Evolutionary conservation across 2,888 invertebrate species (phyloP).

Genomic region (Caenorhabditis sp.): DNA sequence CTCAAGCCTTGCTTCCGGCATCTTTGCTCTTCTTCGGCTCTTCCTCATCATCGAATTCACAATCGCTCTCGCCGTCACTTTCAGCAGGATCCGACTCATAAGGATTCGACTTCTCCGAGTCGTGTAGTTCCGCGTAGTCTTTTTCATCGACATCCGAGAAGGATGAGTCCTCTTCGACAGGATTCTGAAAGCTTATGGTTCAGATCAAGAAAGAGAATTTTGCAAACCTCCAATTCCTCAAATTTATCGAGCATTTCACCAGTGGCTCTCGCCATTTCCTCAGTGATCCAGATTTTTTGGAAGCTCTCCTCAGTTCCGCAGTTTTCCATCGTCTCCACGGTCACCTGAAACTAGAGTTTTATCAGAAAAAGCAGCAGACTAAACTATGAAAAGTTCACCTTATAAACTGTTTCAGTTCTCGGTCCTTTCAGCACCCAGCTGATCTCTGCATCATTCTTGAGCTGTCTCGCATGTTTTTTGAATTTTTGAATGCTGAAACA

Average conservation of each 20-base stretch:
- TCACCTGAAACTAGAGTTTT: not conserved
- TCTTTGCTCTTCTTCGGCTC: too few relatives aligned
- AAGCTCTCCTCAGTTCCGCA: not conserved
- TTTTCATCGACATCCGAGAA: not conserved
- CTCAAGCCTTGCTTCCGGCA: too few relatives aligned
- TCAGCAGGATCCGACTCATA: slow-evolving; percentile 1
- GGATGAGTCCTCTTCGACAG: too few relatives aligned
- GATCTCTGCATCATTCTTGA: not conserved
- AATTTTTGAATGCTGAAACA: not conserved
- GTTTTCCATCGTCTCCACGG: slow-evolving; percentile 23
- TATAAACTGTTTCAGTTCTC: not conserved
- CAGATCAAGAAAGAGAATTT: not conserved
- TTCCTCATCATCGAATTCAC: too few relatives aligned
- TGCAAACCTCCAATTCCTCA: not conserved
- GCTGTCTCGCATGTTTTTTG: not conserved
- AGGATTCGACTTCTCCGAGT: not conserved
- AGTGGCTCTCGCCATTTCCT: slow-evolving; percentile 4
- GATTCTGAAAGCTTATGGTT: too few relatives aligned
- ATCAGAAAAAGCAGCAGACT: not conserved
- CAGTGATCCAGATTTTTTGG: slow-evolving; percentile 1
- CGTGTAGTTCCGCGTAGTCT: not conserved
- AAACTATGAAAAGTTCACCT: not conserved
- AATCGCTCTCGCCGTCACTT: not conserved
- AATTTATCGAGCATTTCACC: slow-evolving; percentile 11
- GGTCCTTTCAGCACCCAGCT: slow-evolving; percentile 14